Conservation (phyloP, 2,888 invertebrate genomes). For the Agrotis ipsilon region DNA sequence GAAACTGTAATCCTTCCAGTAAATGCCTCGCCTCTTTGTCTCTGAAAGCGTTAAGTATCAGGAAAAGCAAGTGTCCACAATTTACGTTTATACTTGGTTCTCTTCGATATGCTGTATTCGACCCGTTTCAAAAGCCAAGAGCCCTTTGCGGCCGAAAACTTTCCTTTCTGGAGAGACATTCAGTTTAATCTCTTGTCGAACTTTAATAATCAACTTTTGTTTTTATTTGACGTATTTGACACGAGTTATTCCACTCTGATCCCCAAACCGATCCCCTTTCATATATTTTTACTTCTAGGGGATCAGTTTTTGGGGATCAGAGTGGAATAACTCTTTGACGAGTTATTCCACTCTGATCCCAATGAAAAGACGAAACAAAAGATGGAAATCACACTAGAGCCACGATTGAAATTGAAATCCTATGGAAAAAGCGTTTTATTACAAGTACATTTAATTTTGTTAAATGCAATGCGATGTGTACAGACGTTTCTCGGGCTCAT, state of each 20-base stretch:
- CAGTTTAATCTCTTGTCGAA: conserved; percentile 15
- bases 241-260: no score
- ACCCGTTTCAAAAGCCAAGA: conserved; percentile 32
- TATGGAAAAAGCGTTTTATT: no score
- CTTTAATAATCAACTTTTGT: conserved; percentile 7
- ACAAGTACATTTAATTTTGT: no score
- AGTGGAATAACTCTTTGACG: no score
- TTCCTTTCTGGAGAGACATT: conserved; percentile 7
- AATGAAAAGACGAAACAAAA: not conserved
- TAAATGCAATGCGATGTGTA: no score
- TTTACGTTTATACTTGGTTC: conserved; percentile 33
- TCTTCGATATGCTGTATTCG: conserved; percentile 27
- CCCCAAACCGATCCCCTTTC: no score
- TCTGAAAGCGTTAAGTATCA: conserved; percentile 13
- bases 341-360: no score
- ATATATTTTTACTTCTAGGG: no score
- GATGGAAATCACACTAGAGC: not conserved
- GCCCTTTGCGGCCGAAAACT: conserved; percentile 13
- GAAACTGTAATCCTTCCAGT: conserved; percentile 18
- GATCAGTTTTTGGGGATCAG: no score
- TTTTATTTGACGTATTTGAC: not conserved
- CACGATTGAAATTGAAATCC: no score
- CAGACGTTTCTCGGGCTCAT: no score
- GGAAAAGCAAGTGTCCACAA: conserved; percentile 20
- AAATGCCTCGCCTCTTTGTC: conserved; percentile 8